Evolutionary conservation across 2,888 invertebrate species (phyloP), one percentile per base, ranked within the genome.

Genomic region (Bellardia bayeri): DNA sequence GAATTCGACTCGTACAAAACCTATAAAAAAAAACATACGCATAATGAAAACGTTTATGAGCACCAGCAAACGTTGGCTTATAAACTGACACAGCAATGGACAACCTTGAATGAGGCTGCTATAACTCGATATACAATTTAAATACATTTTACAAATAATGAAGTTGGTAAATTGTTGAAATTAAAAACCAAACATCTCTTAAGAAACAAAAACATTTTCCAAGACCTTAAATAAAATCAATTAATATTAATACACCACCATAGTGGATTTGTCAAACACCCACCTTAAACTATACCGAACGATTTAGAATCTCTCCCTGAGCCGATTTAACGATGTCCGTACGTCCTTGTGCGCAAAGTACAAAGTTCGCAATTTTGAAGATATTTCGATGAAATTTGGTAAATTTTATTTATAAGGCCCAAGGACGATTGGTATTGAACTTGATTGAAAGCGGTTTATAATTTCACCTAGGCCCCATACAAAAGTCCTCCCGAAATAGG

Each of bases 1-100:
- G 64, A 81, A 85, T 82, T 58, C 54, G 23, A 49, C 40, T 72
- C 63, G 16, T 76, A 37, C 11, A 61, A 68, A 76, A 37, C 3
- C 54, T 23, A 66, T 40, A n/a, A 13, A 33, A 51, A 71, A 56
- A 45, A 11, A 16, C 42, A 68, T 45, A 23, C 33, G 30, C 51
- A 71, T 71, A 81, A 56, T 64, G 64, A 56, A 51, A 13, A 23
- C n/a, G n/a, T 80, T 54, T 45, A 63, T 80, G 49, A 69, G 45
- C 45, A 45, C 37, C 69, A 16, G 2, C 58, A 61, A 69, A 14
- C 13, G 30, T 33, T 78, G 56, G 40, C 42, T 72, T 2, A 23
- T 61, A 30, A 23, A 71, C 49, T 79, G 58, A 37, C 13, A 13
- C n/a, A n/a, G 40, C 42, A 74, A 68, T 37, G 40, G 23, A 16